A percentile compares a stretch with the other conserved stretches of the same genome.
phyloP scores from a whole-genome alignment of 2,113 vertebrate genomes.

The Chunga burmeisteri region DNA sequence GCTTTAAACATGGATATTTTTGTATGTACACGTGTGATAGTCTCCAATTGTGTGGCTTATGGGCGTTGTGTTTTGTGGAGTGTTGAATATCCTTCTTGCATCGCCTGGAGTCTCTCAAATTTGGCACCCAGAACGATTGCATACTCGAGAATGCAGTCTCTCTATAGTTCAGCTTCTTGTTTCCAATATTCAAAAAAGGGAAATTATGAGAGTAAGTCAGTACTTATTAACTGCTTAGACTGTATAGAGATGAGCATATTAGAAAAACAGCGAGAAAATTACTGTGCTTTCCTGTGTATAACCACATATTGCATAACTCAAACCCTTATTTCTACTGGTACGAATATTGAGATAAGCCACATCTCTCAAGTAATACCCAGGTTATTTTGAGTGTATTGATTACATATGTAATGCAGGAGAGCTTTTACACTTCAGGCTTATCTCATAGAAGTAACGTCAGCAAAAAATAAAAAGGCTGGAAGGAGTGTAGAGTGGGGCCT shows the following conservation, averaged over 20 bases:
- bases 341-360: background rate
- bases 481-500: background rate
- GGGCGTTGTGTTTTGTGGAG: background rate
- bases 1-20: background rate
- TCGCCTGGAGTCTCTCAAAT: background rate
- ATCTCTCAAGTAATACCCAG: background rate
- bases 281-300: background rate
- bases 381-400: background rate
- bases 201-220: background rate
- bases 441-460: background rate
- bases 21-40: background rate
- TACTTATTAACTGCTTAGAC: background rate
- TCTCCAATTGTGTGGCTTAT: background rate
- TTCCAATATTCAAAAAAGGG: background rate
- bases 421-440: background rate
- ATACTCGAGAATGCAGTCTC: background rate
- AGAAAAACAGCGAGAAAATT: background rate
- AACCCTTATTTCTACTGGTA: background rate
- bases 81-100: background rate
- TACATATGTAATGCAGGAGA: background rate
- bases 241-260: background rate
- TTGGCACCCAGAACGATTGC: background rate
- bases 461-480: background rate
- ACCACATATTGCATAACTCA: background rate
- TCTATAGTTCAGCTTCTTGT: background rate